These are phyloP conservation scores for Sebastiscus albofasciatus DNA, from an alignment of 2,797 vertebrate species.

Conservation along the genomic window DNA sequence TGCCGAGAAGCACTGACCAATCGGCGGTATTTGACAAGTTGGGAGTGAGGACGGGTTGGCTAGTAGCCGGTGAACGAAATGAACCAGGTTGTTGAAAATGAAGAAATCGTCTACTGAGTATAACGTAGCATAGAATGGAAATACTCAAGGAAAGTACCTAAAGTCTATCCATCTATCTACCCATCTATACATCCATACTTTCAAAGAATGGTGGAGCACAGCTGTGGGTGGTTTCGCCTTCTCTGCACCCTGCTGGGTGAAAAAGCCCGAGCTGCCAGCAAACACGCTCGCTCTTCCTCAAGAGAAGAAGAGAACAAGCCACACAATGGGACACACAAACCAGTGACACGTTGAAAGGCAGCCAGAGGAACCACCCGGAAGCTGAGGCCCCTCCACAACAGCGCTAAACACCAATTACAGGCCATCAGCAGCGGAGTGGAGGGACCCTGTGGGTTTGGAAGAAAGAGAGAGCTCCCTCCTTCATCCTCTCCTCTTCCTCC, in stretches of 20 bases:
- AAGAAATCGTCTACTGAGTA: background rate
- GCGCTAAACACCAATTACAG: constrained; percentile 63
- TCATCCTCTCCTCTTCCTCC: background rate
- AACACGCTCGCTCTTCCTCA: constrained; percentile 21
- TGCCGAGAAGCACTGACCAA: too few relatives aligned
- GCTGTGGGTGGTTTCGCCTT: background rate
- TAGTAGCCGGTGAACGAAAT: background rate
- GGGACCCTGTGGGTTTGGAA: constrained; percentile 32
- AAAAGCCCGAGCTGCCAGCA: constrained; percentile 11
- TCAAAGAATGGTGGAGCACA: background rate
- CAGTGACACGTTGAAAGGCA: constrained; percentile 45
- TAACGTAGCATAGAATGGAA: background rate
- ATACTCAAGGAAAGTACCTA: background rate
- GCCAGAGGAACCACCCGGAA: constrained; percentile 41
- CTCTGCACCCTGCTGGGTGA: constrained; percentile 5
- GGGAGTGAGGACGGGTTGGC: too few relatives aligned
- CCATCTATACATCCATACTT: background rate
- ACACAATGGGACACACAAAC: constrained; percentile 47
- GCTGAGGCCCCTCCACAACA: constrained; percentile 46
- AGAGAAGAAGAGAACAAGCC: constrained; percentile 36
- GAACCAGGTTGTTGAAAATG: background rate
- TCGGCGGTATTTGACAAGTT: too few relatives aligned
- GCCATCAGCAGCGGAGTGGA: constrained; percentile 47
- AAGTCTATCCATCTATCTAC: background rate
- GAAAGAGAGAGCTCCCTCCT: constrained; percentile 18